Percentiles rank a stretch among this genome's conserved stretches.
These are phyloP conservation scores for Gadus macrocephalus DNA, from an alignment of 2,113 vertebrate genomes.

Conservation along the genomic window DNA sequence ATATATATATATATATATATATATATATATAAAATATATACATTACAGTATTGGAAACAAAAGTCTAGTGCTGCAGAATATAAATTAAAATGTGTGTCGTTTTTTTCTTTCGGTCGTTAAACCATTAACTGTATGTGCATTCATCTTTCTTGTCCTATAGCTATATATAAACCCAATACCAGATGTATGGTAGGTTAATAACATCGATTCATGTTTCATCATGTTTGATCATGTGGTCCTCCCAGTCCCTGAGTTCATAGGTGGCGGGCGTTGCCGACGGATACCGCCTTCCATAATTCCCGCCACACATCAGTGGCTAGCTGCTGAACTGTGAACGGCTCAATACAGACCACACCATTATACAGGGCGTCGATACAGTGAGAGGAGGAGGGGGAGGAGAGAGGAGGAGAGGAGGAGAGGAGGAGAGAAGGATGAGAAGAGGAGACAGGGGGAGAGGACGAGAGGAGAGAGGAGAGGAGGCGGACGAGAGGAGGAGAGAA, in stretches of 20 bases:
- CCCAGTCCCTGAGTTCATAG: neutral
- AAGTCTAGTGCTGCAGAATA: no score
- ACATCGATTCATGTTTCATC: neutral
- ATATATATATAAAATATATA: no score
- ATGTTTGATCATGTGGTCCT: neutral
- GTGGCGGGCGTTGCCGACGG: constrained; percentile 11
- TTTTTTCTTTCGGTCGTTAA: no score
- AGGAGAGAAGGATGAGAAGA: neutral
- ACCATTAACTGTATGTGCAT: no score
- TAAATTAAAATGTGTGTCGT: no score
- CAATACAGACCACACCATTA: constrained; percentile 24
- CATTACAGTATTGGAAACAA: no score
- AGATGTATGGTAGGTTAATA: neutral
- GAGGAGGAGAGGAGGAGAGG: neutral
- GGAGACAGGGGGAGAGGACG: neutral
- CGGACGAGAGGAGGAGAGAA: neutral
- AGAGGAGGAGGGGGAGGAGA: neutral
- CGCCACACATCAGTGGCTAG: constrained; percentile 16
- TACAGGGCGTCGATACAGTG: constrained; percentile 13
- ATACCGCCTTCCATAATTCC: constrained; percentile 26
- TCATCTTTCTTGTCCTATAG: no score
- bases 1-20: no score
- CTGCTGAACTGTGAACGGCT: constrained; percentile 21
- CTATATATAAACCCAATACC: no score
- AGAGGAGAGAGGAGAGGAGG: neutral